Percentiles rank a stretch among this genome's conserved stretches.
phyloP scores from a whole-genome alignment of 2,888 invertebrate genomes.

The Andrena minutula region DNA sequence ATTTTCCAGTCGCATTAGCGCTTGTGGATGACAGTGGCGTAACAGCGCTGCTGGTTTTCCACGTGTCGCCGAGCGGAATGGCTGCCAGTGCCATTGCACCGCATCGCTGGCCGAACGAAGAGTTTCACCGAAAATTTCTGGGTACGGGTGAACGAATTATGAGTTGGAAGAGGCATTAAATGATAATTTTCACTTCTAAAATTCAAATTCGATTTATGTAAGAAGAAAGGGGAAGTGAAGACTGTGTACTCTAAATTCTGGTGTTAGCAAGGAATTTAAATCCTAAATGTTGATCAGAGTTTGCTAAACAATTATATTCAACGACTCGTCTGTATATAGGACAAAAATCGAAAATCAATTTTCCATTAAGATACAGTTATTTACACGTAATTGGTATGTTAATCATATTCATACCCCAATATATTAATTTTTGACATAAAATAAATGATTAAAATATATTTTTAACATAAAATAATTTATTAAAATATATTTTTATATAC shows the following conservation, averaged over 20 bases:
- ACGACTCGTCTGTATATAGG: too few relatives aligned
- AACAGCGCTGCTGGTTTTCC: constrained; percentile 78
- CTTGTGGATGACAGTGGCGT: constrained; percentile 77
- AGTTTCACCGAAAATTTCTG: not conserved
- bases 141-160: not conserved
- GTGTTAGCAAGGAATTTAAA: too few relatives aligned
- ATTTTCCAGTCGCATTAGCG: constrained; percentile 77
- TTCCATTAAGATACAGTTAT: too few relatives aligned
- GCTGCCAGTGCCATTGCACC: constrained; percentile 40
- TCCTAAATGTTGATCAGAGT: not conserved
- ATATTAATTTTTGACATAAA: too few relatives aligned
- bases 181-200: not conserved
- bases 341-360: too few relatives aligned
- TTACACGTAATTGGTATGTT: too few relatives aligned
- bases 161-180: not conserved
- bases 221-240: not conserved
- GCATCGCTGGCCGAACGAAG: constrained; percentile 28
- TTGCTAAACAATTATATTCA: not conserved
- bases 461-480: too few relatives aligned
- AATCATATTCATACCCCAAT: too few relatives aligned
- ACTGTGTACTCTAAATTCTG: too few relatives aligned
- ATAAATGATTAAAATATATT: too few relatives aligned
- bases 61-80: constrained; percentile 72
- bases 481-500: too few relatives aligned
- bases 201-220: not conserved